These are phyloP conservation scores for Orthosia gracilis DNA, from an alignment of 2,888 invertebrate species.

Conservation along the genomic window DNA sequence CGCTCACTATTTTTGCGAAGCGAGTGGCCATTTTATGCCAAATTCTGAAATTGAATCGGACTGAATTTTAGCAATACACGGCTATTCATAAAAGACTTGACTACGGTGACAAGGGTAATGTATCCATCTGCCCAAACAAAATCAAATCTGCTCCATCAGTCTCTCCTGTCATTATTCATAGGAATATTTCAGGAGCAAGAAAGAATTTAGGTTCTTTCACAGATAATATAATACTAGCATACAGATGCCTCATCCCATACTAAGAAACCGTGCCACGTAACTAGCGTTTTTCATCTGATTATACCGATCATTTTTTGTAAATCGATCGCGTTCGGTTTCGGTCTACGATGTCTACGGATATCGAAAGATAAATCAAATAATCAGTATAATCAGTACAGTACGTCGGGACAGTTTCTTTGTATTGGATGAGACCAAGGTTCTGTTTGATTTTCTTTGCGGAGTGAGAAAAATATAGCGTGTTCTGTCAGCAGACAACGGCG, in stretches of 20 bases:
- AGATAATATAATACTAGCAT: no score
- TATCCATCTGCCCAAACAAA: conserved; percentile 13
- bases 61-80: neutral
- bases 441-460: conserved; percentile 5
- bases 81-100: neutral
- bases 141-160: conserved; percentile 21
- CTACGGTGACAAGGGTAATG: neutral
- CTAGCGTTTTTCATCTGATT: no score
- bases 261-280: no score
- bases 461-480: conserved; percentile 30
- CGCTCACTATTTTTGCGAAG: conserved; percentile 7
- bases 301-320: no score
- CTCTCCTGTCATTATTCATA: conserved; percentile 3
- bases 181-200: neutral
- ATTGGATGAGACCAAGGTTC: no score
- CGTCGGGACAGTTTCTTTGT: no score
- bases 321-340: no score
- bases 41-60: neutral
- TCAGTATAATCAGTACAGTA: no score
- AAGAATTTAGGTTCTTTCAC: no score
- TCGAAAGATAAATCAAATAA: no score
- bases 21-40: neutral
- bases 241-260: no score
- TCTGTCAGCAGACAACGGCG: conserved; percentile 25
- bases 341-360: no score